Conservation (phyloP, 2,113 vertebrate genomes). For the Sisor rabdophorus region DNA sequence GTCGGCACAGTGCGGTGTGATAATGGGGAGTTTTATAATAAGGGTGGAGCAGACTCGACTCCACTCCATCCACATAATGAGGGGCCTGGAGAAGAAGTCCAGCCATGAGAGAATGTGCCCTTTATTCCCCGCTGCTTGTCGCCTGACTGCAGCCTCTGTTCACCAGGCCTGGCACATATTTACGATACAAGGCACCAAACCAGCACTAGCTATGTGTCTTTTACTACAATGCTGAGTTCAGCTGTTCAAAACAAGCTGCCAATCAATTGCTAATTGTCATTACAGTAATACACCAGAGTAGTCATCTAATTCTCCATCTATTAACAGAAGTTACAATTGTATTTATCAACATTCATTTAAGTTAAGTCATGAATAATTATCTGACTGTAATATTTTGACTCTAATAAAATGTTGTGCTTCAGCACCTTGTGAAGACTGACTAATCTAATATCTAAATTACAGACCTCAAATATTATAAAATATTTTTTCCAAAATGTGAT, state of each 20-base stretch:
- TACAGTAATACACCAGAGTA: constrained; percentile 4
- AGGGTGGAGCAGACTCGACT: constrained; percentile 44
- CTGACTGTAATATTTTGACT: neutral
- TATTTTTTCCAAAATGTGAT: neutral
- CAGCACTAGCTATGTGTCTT: constrained; percentile 40
- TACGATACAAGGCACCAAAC: constrained; percentile 43
- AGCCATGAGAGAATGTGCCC: constrained; percentile 45
- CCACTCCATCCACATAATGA: constrained; percentile 49
- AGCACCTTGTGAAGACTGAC: neutral
- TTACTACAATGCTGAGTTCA: constrained; percentile 40
- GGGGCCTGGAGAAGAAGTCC: constrained; percentile 42
- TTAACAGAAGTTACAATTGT: neutral
- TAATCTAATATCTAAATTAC: neutral
- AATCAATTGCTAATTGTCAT: constrained; percentile 33
- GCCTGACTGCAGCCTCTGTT: constrained; percentile 50
- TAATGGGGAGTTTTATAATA: constrained; percentile 52
- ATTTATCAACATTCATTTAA: neutral
- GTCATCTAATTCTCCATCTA: neutral
- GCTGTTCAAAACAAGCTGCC: constrained; percentile 34
- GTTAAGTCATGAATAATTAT: neutral
- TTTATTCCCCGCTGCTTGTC: constrained; percentile 45
- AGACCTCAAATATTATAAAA: neutral
- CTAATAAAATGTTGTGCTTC: neutral
- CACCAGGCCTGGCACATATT: constrained; percentile 46
- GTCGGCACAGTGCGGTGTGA: constrained; percentile 36